These are phyloP conservation scores for Neolamprologus toae DNA, from an alignment of 2,113 vertebrate species.

Conservation along the genomic window DNA sequence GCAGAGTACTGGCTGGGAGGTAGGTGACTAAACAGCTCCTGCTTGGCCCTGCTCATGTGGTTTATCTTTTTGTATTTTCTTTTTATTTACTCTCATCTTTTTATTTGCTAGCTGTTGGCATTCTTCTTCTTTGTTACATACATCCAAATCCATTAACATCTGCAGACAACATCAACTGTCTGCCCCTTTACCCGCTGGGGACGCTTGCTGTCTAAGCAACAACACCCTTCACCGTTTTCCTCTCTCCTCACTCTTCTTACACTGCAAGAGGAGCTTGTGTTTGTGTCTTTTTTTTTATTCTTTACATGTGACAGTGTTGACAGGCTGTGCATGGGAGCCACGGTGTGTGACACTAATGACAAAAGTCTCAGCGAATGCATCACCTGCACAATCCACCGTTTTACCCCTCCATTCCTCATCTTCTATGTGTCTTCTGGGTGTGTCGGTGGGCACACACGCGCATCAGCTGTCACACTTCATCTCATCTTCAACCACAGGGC, in stretches of 20 bases:
- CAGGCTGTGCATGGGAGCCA: constrained; percentile 91
- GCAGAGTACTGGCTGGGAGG: constrained; percentile 99
- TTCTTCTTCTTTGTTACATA: constrained; percentile 80
- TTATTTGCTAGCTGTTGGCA: constrained; percentile 84
- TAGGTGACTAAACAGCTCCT: constrained; percentile 90
- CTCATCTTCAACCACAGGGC: constrained; percentile 81
- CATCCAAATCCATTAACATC: constrained; percentile 90
- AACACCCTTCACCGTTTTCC: not conserved
- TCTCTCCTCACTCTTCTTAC: constrained; percentile 18
- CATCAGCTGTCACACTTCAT: constrained; percentile 9
- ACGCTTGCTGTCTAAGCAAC: constrained; percentile 53
- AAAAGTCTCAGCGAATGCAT: constrained; percentile 84
- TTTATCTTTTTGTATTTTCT: constrained; percentile 14
- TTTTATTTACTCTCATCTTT: constrained; percentile 42
- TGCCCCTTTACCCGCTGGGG: constrained; percentile 24
- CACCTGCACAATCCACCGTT: constrained; percentile 69
- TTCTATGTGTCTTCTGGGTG: constrained; percentile 22
- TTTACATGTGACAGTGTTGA: constrained; percentile 61
- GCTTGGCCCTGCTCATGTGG: constrained; percentile 82
- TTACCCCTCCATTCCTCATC: constrained; percentile 27
- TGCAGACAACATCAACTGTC: constrained; percentile 53
- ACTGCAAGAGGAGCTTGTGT: constrained; percentile 30
- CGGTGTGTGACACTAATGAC: constrained; percentile 83
- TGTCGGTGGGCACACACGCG: constrained; percentile 3
- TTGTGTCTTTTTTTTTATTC: not conserved